Evolutionary conservation across 1,140 invertebrate genomes (phyloP).

Genomic region (Rhagoletis zephyria): DNA sequence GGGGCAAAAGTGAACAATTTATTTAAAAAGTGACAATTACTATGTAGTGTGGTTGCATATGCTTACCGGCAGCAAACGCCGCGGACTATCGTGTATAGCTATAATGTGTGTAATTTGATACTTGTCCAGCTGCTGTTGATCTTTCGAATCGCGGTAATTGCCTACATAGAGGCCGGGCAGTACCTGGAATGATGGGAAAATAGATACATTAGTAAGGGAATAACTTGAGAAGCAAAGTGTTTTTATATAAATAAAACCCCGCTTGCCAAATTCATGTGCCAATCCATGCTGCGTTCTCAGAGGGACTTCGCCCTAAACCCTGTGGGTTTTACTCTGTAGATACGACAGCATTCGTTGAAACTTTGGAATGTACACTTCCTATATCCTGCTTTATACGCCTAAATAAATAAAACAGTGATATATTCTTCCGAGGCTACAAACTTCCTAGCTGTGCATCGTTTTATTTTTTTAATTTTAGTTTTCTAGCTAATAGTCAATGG

Average conservation of each 20-base stretch:
- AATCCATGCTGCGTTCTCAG: constrained; percentile 58
- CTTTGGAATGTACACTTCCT: not conserved
- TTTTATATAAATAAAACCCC: not conserved
- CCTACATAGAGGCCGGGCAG: constrained; percentile 89
- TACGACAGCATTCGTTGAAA: too few species aligned
- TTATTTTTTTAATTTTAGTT: not conserved
- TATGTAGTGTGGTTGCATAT: not conserved
- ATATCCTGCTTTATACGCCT: not conserved
- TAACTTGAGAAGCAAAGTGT: not conserved
- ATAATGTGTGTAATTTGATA: constrained; percentile 96
- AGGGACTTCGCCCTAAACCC: too few species aligned
- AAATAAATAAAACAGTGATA: not conserved
- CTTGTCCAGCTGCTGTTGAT: constrained; percentile 87
- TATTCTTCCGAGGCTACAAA: not conserved
- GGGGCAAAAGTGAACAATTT: not conserved
- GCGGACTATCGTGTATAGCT: constrained; percentile 93
- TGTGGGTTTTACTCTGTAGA: too few species aligned
- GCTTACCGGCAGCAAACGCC: constrained; percentile 86
- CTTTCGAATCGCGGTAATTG: constrained; percentile 93
- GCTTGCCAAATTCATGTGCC: constrained; percentile 65
- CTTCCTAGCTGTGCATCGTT: not conserved
- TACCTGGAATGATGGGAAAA: constrained; percentile 77
- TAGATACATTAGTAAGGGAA: not conserved
- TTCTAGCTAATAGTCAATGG: not conserved
- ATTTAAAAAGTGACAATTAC: not conserved